These are phyloP conservation scores for Eucriotettix oculatus DNA, from an alignment of 2,888 invertebrate species.

Conservation along the genomic window DNA sequence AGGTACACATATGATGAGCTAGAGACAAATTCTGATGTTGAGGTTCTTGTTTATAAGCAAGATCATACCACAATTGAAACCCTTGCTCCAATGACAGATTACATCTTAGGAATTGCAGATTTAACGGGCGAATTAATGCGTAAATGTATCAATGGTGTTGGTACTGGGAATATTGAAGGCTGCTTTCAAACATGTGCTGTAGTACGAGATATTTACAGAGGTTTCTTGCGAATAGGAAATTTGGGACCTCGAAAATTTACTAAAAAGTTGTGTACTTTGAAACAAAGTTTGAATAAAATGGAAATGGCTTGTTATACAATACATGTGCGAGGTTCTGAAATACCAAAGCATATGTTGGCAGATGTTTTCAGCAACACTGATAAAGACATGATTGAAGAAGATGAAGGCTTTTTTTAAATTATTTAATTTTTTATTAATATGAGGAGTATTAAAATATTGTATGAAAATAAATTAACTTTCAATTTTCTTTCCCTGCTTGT, in stretches of 20 bases:
- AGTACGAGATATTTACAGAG: slow-evolving; percentile 26
- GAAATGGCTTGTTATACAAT: slow-evolving; percentile 71
- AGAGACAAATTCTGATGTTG: background rate
- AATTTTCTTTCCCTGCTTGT: too few relatives aligned
- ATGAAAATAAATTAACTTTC: too few relatives aligned
- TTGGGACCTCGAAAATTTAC: slow-evolving; percentile 42
- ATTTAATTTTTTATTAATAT: too few relatives aligned
- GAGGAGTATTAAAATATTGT: too few relatives aligned
- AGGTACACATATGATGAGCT: slow-evolving; percentile 22
- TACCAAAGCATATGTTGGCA: slow-evolving; percentile 49
- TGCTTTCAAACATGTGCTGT: slow-evolving; percentile 55
- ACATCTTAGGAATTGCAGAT: slow-evolving; percentile 67
- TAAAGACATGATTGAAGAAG: slow-evolving; percentile 25
- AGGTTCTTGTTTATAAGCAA: slow-evolving; percentile 4
- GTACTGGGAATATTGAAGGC: slow-evolving; percentile 52
- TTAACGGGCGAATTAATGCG: slow-evolving; percentile 85
- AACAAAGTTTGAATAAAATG: slow-evolving; percentile 63
- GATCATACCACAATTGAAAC: slow-evolving; percentile 7
- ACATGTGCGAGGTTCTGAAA: slow-evolving; percentile 62
- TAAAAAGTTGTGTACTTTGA: slow-evolving; percentile 52
- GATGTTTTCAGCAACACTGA: slow-evolving; percentile 30
- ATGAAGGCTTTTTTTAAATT: slow-evolving; percentile 28
- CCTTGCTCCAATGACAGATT: slow-evolving; percentile 30
- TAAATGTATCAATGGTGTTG: slow-evolving; percentile 65
- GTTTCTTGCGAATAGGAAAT: slow-evolving; percentile 30